A percentile compares a stretch with the other conserved stretches of the same genome.
phyloP scores from a whole-genome alignment of 2,797 vertebrate species.

The Pteropus rufus region DNA sequence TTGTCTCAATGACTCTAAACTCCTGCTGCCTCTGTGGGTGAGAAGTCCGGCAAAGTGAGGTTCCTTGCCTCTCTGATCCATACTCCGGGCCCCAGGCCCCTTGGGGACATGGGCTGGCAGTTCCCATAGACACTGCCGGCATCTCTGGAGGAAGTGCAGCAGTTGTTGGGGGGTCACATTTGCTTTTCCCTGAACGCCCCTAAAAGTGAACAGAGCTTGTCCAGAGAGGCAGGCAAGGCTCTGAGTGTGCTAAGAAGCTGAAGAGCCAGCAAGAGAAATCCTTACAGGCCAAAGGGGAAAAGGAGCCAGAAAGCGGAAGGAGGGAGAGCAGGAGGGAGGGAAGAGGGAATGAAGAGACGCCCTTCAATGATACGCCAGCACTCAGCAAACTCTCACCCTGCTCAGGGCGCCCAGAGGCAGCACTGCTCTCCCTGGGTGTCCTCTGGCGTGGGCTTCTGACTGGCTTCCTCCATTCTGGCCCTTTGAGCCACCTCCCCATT shows the following conservation, averaged over 20 bases:
- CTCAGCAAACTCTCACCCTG: neutral
- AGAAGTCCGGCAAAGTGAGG: neutral
- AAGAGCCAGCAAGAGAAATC: slow-evolving; percentile 8
- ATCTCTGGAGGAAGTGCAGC: neutral
- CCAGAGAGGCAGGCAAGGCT: neutral
- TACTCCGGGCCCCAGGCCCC: neutral
- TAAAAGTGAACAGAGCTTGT: neutral
- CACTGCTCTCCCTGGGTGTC: neutral
- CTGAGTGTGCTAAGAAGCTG: neutral
- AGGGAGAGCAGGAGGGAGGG: neutral
- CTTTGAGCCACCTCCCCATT: neutral
- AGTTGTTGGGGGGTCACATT: neutral
- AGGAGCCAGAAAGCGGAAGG: neutral
- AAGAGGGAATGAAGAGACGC: neutral
- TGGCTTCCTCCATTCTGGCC: neutral
- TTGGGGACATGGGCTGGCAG: neutral
- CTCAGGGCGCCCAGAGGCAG: neutral
- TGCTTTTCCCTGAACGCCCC: neutral
- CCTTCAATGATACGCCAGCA: neutral
- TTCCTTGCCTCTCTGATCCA: neutral
- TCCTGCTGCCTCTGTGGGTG: neutral
- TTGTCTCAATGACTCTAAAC: neutral
- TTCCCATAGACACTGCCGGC: neutral
- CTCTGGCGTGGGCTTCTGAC: neutral
- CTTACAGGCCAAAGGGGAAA: neutral